Conservation (phyloP, 2,888 invertebrate genomes). For the Bellardia bayeri region DNA sequence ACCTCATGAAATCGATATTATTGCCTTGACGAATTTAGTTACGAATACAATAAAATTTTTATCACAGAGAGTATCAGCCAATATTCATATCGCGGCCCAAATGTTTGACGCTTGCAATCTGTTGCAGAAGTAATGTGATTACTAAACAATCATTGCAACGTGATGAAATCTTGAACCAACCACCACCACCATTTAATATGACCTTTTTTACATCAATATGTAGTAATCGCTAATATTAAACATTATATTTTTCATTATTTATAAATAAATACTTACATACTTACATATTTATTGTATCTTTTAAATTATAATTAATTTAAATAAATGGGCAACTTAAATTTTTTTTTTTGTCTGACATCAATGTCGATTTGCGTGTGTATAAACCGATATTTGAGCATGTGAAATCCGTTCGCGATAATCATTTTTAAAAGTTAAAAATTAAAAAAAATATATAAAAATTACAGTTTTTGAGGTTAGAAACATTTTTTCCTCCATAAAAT, state of each 20-base stretch:
- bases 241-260: conserved; percentile 37
- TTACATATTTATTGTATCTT: background rate
- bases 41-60: conserved; percentile 84
- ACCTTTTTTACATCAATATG: conserved; percentile 35
- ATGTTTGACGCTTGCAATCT: conserved; percentile 85
- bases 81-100: conserved; percentile 84
- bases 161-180: conserved; percentile 1
- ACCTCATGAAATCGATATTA: conserved; percentile 81
- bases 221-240: conserved; percentile 28
- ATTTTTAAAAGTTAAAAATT: too few species aligned
- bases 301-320: background rate
- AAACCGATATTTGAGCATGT: too few species aligned
- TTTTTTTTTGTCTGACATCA: too few species aligned
- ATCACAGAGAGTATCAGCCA: conserved; percentile 81
- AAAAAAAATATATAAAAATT: too few species aligned
- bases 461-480: too few species aligned
- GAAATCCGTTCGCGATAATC: too few species aligned
- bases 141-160: background rate
- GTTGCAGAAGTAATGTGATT: conserved; percentile 77
- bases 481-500: too few species aligned
- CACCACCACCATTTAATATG: conserved; percentile 44
- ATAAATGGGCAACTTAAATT: too few species aligned
- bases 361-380: too few species aligned
- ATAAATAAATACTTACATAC: conserved; percentile 2
- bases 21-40: conserved; percentile 82